phyloP scores from a whole-genome alignment of 2,113 vertebrate genomes.

The Tautogolabrus adspersus region DNA sequence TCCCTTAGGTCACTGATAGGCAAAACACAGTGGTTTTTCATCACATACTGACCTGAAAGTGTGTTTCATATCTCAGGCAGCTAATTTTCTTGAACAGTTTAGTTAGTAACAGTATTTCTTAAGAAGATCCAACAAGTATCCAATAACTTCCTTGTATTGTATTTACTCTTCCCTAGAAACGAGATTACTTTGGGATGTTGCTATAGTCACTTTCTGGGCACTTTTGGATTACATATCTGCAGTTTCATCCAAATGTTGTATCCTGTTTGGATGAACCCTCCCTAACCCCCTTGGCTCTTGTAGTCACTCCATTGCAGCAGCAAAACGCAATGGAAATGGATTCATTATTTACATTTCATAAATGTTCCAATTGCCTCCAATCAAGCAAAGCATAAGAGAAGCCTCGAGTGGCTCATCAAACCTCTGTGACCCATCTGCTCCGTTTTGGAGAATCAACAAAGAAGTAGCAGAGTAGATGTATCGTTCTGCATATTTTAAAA shows the following conservation, averaged over 20 bases:
- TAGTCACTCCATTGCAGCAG: background rate
- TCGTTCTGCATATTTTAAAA: background rate
- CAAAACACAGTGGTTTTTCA: background rate
- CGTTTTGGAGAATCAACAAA: conserved; percentile 5
- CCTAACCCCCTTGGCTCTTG: background rate
- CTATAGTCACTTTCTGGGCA: background rate
- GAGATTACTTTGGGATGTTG: background rate
- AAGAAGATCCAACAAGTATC: no score
- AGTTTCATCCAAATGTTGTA: background rate
- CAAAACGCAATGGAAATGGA: background rate
- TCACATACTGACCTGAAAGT: no score
- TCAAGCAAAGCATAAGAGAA: conserved; percentile 2
- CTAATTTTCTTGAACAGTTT: no score
- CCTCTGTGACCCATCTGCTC: conserved; percentile 19
- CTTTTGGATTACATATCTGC: background rate
- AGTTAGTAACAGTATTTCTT: no score
- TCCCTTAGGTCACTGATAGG: background rate
- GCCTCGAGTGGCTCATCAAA: conserved; percentile 23
- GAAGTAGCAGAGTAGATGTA: background rate
- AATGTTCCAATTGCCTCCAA: conserved; percentile 17
- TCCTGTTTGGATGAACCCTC: background rate
- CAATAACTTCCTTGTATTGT: background rate
- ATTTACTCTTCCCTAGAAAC: background rate
- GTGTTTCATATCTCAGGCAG: background rate
- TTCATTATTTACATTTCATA: conserved; percentile 12